Percentiles rank a stretch among this genome's conserved stretches.
Evolutionary conservation across 2,797 vertebrate species (phyloP).

Genomic region (Chaenodraco wilsoni): DNA sequence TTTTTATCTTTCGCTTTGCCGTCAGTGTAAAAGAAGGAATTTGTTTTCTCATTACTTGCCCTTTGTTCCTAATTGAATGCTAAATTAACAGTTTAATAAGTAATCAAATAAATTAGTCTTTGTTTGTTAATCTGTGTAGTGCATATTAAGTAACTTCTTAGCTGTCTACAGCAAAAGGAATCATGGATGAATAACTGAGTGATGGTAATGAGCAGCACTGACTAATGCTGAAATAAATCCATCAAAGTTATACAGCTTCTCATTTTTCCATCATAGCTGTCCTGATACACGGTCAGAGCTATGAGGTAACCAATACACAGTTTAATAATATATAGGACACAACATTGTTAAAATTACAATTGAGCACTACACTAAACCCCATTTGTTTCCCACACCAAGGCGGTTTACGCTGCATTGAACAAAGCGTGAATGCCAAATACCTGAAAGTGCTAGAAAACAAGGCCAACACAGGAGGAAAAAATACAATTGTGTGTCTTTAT

Average conservation of each 20-base stretch:
- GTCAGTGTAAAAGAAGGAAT: background rate
- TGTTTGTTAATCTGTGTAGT: constrained; percentile 16
- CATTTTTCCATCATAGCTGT: background rate
- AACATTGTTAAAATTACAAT: background rate
- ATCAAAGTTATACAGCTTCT: constrained; percentile 18
- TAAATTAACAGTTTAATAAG: constrained; percentile 27
- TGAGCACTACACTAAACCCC: too few relatives aligned
- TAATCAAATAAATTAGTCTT: constrained; percentile 29
- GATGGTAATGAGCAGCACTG: constrained; percentile 12
- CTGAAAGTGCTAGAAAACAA: too few relatives aligned
- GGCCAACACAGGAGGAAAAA: too few relatives aligned
- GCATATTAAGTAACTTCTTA: constrained; percentile 6
- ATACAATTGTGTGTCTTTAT: too few relatives aligned
- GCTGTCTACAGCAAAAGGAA: constrained; percentile 14
- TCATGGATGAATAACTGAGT: constrained; percentile 17
- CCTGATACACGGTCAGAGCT: background rate
- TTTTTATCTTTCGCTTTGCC: constrained; percentile 5
- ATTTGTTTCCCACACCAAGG: too few relatives aligned
- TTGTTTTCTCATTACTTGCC: constrained; percentile 3
- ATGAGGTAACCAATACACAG: too few relatives aligned
- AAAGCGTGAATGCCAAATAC: too few relatives aligned
- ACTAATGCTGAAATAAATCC: constrained; percentile 2
- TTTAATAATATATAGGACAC: too few relatives aligned
- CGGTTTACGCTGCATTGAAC: too few relatives aligned
- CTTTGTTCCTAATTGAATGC: constrained; percentile 6